A percentile compares a stretch with the other conserved stretches of the same genome.
phyloP scores from a whole-genome alignment of 2,888 invertebrate genomes.

The Flexamia atlantica region DNA sequence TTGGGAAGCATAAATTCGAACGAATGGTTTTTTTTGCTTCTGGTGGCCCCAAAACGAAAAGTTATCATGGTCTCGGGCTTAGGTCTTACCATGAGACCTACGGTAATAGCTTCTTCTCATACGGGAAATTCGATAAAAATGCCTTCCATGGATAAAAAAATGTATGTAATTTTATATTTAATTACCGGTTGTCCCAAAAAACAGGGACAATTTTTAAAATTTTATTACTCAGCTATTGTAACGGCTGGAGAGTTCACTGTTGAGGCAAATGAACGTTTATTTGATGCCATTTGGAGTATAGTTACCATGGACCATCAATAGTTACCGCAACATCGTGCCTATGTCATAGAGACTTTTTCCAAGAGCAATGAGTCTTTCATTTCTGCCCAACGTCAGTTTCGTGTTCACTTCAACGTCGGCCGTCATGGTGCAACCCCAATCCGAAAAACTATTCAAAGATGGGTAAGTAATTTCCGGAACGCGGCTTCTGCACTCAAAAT shows the following conservation, averaged over 20 bases:
- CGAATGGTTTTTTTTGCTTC: no score
- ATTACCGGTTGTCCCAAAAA: no score
- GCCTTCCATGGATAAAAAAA: no score
- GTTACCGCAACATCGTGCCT: constrained; percentile 13
- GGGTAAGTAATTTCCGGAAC: neutral
- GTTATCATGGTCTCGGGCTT: no score
- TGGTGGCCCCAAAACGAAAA: no score
- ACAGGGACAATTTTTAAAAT: neutral
- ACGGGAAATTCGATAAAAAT: no score
- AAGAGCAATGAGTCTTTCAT: neutral
- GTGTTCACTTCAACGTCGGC: constrained; percentile 19
- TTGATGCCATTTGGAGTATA: neutral
- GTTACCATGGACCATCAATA: constrained; percentile 11
- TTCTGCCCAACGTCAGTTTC: constrained; percentile 20
- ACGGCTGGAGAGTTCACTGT: constrained; percentile 9
- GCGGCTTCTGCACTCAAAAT: neutral
- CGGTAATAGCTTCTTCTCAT: no score
- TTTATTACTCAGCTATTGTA: neutral
- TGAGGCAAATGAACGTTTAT: constrained; percentile 7
- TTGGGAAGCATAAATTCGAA: no score
- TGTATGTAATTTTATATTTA: no score
- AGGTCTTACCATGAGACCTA: no score
- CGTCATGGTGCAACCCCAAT: constrained; percentile 9
- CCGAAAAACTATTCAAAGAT: neutral
- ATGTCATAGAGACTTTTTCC: constrained; percentile 14